These are phyloP conservation scores for Melieria omissa DNA, from an alignment of 2,888 invertebrate species.

Conservation along the genomic window DNA sequence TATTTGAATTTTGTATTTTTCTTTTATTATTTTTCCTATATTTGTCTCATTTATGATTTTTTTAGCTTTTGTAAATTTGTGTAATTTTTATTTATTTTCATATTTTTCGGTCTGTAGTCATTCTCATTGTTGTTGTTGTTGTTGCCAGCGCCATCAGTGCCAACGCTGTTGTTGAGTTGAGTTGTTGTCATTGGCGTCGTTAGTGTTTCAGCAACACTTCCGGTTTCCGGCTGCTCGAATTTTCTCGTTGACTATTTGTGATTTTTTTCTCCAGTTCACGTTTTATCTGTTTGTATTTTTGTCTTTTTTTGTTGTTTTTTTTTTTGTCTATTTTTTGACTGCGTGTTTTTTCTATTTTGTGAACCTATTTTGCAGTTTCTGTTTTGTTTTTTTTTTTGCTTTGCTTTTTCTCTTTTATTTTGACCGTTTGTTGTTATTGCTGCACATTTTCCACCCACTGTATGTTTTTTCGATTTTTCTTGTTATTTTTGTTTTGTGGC, in stretches of 20 bases:
- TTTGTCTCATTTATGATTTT: background rate
- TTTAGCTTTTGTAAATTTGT: no score
- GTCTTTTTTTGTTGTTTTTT: background rate
- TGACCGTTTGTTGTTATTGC: slow-evolving; percentile 18
- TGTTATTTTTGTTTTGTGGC: background rate
- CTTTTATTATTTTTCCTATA: background rate
- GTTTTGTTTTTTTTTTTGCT: slow-evolving; percentile 3
- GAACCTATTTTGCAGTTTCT: slow-evolving; percentile 5
- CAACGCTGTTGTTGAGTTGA: background rate
- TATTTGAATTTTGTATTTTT: background rate
- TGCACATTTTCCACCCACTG: slow-evolving; percentile 22
- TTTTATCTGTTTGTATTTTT: slow-evolving; percentile 1
- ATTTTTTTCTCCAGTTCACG: slow-evolving; percentile 11
- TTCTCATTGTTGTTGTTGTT: no score
- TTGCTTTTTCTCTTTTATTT: slow-evolving; percentile 28
- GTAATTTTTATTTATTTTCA: no score
- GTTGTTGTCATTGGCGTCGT: slow-evolving; percentile 34
- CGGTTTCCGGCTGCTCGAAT: slow-evolving; percentile 49
- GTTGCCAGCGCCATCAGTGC: background rate
- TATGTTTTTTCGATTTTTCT: background rate
- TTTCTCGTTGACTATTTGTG: slow-evolving; percentile 22
- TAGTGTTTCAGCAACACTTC: slow-evolving; percentile 52
- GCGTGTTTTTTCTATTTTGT: slow-evolving; percentile 13
- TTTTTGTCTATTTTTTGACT: background rate
- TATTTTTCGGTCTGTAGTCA: no score